Conservation (phyloP, 2,797 vertebrate species). For the Hippoglossus hippoglossus region DNA sequence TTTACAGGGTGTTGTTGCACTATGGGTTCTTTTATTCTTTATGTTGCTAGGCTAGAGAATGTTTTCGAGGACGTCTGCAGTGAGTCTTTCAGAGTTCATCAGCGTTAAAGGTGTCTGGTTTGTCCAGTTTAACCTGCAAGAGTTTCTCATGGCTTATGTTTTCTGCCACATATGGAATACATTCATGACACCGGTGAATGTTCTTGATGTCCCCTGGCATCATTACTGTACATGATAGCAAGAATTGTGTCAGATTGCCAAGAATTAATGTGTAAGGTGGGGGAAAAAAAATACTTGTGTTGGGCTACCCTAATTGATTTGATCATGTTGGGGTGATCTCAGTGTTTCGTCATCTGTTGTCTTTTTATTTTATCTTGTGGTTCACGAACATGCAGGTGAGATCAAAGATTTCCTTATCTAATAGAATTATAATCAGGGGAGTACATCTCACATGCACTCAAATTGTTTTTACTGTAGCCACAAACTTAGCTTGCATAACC, state of each 20-base stretch:
- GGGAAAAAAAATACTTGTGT: too few species aligned
- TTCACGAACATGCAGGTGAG: slow-evolving; percentile 2
- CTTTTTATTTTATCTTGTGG: slow-evolving; percentile 29
- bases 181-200: background rate
- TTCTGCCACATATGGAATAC: background rate
- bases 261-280: too few species aligned
- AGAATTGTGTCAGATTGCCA: too few species aligned
- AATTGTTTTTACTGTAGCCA: background rate
- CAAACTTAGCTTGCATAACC: background rate
- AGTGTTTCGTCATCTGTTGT: background rate
- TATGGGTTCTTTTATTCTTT: too few species aligned
- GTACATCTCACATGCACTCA: background rate
- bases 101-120: background rate
- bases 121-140: too few species aligned
- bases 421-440: slow-evolving; percentile 19
- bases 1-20: too few species aligned
- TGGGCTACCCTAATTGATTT: background rate
- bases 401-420: slow-evolving; percentile 21
- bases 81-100: background rate
- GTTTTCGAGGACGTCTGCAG: background rate
- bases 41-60: background rate
- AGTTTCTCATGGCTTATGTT: background rate
- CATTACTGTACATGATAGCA: background rate
- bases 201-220: background rate
- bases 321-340: slow-evolving; percentile 22